Evolutionary conservation across 1,140 invertebrate species (phyloP).

Genomic region (Pseudomyrmex sp.): DNA sequence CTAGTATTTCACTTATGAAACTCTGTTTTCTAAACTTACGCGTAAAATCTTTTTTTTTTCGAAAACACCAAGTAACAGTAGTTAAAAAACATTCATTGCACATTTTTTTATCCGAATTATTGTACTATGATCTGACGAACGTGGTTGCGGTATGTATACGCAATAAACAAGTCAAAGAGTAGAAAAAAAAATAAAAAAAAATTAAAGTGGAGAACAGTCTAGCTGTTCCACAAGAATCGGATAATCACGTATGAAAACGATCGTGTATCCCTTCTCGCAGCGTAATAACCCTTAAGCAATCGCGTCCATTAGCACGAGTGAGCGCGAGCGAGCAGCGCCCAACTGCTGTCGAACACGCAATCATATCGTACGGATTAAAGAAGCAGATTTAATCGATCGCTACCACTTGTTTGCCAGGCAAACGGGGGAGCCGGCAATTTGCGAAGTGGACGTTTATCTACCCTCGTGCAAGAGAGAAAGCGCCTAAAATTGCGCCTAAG

Average conservation of each 20-base stretch:
- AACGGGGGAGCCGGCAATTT: not conserved
- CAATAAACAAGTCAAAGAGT: not conserved
- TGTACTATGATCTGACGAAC: not conserved
- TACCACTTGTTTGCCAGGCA: conserved; percentile 3
- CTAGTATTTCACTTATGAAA: too few species aligned
- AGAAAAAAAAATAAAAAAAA: not conserved
- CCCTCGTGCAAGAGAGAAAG: conserved; percentile 13
- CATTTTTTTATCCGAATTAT: not conserved
- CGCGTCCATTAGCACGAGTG: conserved; percentile 32
- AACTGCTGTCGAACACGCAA: conserved; percentile 39
- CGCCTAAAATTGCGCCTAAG: not conserved
- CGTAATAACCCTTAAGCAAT: conserved; percentile 57
- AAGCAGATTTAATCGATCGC: conserved; percentile 48
- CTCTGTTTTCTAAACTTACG: not conserved
- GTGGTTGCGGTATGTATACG: not conserved
- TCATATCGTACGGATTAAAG: conserved; percentile 30
- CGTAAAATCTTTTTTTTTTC: not conserved
- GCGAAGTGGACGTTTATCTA: conserved; percentile 5
- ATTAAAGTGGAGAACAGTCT: not conserved
- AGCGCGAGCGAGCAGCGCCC: not conserved
- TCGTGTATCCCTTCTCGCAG: conserved; percentile 39
- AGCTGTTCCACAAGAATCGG: conserved; percentile 21
- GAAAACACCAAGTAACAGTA: too few species aligned
- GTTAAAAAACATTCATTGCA: not conserved
- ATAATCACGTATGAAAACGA: conserved; percentile 39